Percentiles rank a stretch among this genome's conserved stretches.
Conservation (phyloP, 2,113 vertebrate species). For the Verasper variegatus region DNA sequence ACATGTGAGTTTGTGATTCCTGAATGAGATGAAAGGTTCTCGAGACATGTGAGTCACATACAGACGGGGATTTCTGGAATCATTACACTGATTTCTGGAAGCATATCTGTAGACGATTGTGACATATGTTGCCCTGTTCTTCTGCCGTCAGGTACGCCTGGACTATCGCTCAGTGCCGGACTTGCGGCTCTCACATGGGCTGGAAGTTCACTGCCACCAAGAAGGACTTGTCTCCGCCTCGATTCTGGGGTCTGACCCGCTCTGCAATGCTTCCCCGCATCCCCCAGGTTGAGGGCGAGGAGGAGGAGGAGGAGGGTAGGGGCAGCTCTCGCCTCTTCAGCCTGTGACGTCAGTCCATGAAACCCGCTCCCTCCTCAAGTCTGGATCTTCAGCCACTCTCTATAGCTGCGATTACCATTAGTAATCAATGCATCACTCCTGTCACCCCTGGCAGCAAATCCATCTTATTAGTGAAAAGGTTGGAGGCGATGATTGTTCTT, state of each 20-base stretch:
- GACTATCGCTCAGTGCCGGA: slow-evolving; percentile 94
- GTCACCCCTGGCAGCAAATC: slow-evolving; percentile 57
- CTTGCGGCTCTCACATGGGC: slow-evolving; percentile 93
- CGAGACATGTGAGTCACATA: too few species aligned
- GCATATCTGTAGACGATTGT: not conserved
- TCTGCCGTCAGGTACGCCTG: slow-evolving; percentile 89
- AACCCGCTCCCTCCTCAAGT: slow-evolving; percentile 12
- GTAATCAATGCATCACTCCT: slow-evolving; percentile 48
- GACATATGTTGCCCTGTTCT: not conserved
- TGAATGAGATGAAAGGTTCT: too few species aligned
- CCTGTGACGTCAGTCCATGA: slow-evolving; percentile 79
- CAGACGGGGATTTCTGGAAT: too few species aligned
- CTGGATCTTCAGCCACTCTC: slow-evolving; percentile 35
- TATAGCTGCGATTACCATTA: slow-evolving; percentile 40
- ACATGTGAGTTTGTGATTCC: too few species aligned
- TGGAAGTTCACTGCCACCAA: slow-evolving; percentile 97
- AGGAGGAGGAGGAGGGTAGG: slow-evolving; percentile 80
- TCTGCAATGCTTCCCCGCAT: slow-evolving; percentile 94
- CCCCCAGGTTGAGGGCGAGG: slow-evolving; percentile 84
- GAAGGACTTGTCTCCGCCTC: slow-evolving; percentile 92
- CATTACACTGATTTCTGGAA: too few species aligned
- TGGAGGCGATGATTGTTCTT: slow-evolving; percentile 24
- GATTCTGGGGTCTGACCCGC: slow-evolving; percentile 96
- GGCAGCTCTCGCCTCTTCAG: slow-evolving; percentile 89
- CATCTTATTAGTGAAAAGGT: slow-evolving; percentile 60